Evolutionary conservation across 1,140 invertebrate genomes (phyloP).

Genomic region (Solenopsis invicta): DNA sequence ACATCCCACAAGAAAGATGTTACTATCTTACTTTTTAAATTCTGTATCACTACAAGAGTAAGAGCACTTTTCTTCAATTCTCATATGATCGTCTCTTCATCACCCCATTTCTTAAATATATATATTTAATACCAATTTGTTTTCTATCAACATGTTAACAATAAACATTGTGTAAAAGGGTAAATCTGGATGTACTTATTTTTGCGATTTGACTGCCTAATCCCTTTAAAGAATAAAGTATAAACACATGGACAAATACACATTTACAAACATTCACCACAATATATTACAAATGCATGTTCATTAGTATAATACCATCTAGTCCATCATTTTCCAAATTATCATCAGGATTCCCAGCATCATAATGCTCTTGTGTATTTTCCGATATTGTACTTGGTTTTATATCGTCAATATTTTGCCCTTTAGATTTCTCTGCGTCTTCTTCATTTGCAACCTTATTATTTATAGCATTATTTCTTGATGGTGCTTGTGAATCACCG

Average conservation of each 20-base stretch:
- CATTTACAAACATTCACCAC: not conserved
- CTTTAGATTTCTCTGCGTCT: slow-evolving; percentile 23
- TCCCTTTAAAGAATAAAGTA: too few species aligned
- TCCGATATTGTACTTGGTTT: slow-evolving; percentile 66
- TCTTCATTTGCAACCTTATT: not conserved
- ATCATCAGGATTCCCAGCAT: slow-evolving; percentile 24
- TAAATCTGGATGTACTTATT: too few species aligned
- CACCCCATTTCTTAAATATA: too few species aligned
- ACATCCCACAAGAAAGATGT: too few species aligned
- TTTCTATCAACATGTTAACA: too few species aligned
- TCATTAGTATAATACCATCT: slow-evolving; percentile 44
- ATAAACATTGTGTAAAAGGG: too few species aligned
- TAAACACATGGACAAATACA: not conserved
- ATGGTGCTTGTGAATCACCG: not conserved
- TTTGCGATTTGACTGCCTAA: too few species aligned
- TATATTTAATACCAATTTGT: too few species aligned
- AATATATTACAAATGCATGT: not conserved
- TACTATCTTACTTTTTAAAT: too few species aligned
- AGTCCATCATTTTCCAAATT: not conserved
- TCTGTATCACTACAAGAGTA: too few species aligned
- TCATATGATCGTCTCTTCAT: too few species aligned
- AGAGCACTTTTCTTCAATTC: too few species aligned
- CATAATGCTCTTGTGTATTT: slow-evolving; percentile 66
- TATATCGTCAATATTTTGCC: slow-evolving; percentile 4
- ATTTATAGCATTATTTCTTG: not conserved